Conservation (phyloP, 2,888 invertebrate genomes). For the Caenorhabditis macrosperma region DNA sequence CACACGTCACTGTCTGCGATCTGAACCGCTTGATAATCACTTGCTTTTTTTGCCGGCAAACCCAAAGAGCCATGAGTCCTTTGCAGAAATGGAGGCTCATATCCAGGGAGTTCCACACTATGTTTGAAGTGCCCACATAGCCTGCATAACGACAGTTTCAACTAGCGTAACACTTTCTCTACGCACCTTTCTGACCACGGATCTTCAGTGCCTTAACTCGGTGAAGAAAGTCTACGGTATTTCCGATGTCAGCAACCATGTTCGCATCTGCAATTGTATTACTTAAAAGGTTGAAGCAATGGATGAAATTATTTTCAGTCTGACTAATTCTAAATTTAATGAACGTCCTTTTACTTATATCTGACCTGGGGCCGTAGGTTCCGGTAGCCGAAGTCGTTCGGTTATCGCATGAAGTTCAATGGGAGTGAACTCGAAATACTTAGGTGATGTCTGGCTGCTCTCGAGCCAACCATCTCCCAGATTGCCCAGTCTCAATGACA, state of each 20-base stretch:
- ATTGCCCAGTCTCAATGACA: conserved; percentile 68
- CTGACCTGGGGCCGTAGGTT: conserved; percentile 83
- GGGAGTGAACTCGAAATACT: conserved; percentile 85
- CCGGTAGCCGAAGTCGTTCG: conserved; percentile 89
- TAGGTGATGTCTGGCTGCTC: conserved; percentile 64
- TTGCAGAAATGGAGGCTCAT: conserved; percentile 92
- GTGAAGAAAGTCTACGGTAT: conserved; percentile 88
- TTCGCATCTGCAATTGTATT: conserved; percentile 84
- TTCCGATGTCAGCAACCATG: conserved; percentile 90
- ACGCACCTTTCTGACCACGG: conserved; percentile 63
- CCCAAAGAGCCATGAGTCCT: conserved; percentile 84
- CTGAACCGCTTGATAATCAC: conserved; percentile 72
- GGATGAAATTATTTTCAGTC: background rate
- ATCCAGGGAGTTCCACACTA: conserved; percentile 87
- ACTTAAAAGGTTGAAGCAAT: too few species aligned
- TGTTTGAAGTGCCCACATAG: conserved; percentile 88
- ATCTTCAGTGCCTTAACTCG: conserved; percentile 86
- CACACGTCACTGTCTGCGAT: conserved; percentile 79
- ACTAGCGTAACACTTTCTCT: background rate
- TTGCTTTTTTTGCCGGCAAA: background rate
- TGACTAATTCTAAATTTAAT: too few species aligned
- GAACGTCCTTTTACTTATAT: background rate
- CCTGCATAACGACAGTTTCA: conserved; percentile 67
- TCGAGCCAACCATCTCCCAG: conserved; percentile 71
- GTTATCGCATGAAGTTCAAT: conserved; percentile 92